Evolutionary conservation across 2,888 invertebrate genomes (phyloP), one percentile per base, ranked within the genome.

Genomic region (Crossocerus cetratus): DNA sequence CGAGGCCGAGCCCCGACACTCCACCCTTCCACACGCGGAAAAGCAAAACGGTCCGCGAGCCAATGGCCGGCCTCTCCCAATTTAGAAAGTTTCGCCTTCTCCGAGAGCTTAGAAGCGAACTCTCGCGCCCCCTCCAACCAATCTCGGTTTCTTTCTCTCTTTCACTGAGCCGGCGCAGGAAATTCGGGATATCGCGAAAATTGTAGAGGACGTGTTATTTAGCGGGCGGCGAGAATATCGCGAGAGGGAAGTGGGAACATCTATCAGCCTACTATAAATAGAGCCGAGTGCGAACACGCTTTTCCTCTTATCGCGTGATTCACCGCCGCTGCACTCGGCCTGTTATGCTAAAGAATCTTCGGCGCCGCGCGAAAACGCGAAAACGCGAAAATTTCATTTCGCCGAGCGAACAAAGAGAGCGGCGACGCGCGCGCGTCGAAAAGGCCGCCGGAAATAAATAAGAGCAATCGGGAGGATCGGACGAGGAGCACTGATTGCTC

Each of bases 31-130:
- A 55, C 49, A 64, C 65, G 49, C 54, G 65, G 55, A 69, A 65
- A 69, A 65, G 53, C 59, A 44, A 69, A 74, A 76, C 53, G 77
- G 54, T 65, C 60, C 57, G 72, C 53, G 45, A 65, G 65, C 69
- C 76, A 67, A 76, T 76, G 61, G 56, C 65, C 32, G 14, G 45
- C 22, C 65, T 69, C 66, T 69, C 44, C 44, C 60, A 55, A 77
- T 73, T 74, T 71, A 56, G 59, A 66, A 69, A 66, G 53, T 66
- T 65, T 43, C 2, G 14, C 61, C 20, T 32, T 20, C 49, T 42
- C 20, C 16, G 16, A 49, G n/a, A 11, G 11, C 64, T 53, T 57
- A 16, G 45, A 56, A 54, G 49, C 20, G 14, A 45, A 22, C n/a
- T n/a, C n/a, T n/a, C 57, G 20, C 2, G 22, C 1, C 18, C 22